Conservation (phyloP, 2,113 vertebrate species). For the Lampris megalopsis region DNA sequence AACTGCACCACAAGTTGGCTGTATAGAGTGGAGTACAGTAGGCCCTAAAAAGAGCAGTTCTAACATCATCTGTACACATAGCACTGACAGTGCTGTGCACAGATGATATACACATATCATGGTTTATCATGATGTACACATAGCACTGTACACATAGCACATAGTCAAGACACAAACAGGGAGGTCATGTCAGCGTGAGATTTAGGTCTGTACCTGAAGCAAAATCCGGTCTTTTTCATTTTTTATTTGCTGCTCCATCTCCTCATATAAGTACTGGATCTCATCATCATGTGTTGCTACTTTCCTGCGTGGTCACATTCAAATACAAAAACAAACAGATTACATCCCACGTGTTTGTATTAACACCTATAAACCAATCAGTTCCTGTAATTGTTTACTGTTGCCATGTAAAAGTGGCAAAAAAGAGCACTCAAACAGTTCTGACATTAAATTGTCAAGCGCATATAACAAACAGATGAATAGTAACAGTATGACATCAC, state of each 20-base stretch:
- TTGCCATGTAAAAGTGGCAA: no score
- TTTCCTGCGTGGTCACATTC: conserved; percentile 81
- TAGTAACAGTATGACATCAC: no score
- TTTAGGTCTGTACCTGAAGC: conserved; percentile 80
- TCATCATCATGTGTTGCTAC: conserved; percentile 89
- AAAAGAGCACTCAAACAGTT: not conserved
- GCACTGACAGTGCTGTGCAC: no score
- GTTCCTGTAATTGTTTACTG: not conserved
- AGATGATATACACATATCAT: no score
- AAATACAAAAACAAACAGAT: not conserved
- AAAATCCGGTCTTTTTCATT: conserved; percentile 90
- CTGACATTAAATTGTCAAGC: no score
- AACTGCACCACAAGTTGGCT: no score
- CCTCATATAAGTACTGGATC: conserved; percentile 91
- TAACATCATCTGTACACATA: no score
- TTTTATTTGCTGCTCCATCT: conserved; percentile 97
- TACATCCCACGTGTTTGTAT: not conserved
- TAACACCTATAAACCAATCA: not conserved
- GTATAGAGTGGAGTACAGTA: no score
- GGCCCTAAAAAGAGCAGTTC: no score
- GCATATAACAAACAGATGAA: no score
- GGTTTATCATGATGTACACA: no score
- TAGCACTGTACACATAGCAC: no score
- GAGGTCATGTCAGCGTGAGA: not conserved
- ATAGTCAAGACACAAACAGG: not conserved